Base-by-base conservation (phyloP, 2,888 invertebrate genomes). In the Hypomecis punctinalis region DNA sequence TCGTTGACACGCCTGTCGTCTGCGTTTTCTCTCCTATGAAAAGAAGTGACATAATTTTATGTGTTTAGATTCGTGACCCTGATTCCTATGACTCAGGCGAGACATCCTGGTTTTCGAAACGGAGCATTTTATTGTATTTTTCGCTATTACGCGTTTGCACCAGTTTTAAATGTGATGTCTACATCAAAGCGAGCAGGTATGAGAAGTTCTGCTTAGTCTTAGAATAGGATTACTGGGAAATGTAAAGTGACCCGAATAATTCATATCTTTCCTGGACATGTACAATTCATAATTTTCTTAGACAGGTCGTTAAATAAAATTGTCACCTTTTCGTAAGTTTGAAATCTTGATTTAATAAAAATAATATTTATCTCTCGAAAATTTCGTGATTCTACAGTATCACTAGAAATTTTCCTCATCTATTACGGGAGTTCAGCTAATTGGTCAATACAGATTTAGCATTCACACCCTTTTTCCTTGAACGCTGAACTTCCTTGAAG, bases 1-100 rank as follows among this genome's bases (percentile, higher is more conserved):
- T 47, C 63, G 77, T 76, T 75, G 77, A 75, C 77, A 68, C 73
- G 73, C 66, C 69, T 70, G 76, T 74, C 71, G 67, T 67, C 65
- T 70, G 64, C 63, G 48, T 70, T 71, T 68, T 71, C 70, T 75
- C 67, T 55, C 63, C 72, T 73, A 73, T 70, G 71, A 71, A 73
- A 73, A 71, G 68, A 66, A 61, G 67, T 73, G 73, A 73, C 73
- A 73, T 73, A 71, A 73, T 71, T 71, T 62, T 68, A 68, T 68
- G 69, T 69, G 52, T 33, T 63, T 70, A 47, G 66, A 68, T 69
- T 68, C 62, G 68, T 43, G 53, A 49, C 63, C 63, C 59, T 55
- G 56, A 54, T 61, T 61, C 62, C 59, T 54, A 45, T 71, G 72
- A 73, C 52, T 73, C 72, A 72, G 23, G n/a, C n/a, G n/a, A 23